phyloP scores from a whole-genome alignment of 2,797 vertebrate species.

The Microcaecilia unicolor region DNA sequence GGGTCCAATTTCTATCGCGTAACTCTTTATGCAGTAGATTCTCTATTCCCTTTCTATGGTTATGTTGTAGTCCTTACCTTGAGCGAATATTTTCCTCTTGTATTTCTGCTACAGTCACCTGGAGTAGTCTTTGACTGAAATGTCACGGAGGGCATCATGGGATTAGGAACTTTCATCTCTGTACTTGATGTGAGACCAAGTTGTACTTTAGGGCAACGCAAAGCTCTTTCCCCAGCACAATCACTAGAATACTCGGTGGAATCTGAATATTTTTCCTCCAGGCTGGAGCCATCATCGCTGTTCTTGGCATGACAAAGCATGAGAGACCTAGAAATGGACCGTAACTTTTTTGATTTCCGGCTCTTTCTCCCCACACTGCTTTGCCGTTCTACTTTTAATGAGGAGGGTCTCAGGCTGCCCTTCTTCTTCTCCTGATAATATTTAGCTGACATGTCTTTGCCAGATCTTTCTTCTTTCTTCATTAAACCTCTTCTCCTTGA shows the following conservation, averaged over 20 bases:
- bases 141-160: slow-evolving; percentile 22
- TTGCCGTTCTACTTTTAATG: slow-evolving; percentile 71
- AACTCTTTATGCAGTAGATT: too few species aligned
- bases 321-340: slow-evolving; percentile 72
- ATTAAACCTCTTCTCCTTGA: slow-evolving; percentile 32
- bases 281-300: slow-evolving; percentile 65
- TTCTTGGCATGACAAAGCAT: slow-evolving; percentile 75
- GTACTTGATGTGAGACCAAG: slow-evolving; percentile 21
- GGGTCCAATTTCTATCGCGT: too few species aligned
- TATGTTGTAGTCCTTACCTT: too few species aligned
- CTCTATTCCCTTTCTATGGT: too few species aligned
- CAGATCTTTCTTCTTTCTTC: slow-evolving; percentile 42
- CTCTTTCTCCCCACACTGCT: slow-evolving; percentile 30
- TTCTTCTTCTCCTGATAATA: slow-evolving; percentile 39
- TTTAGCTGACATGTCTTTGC: slow-evolving; percentile 56
- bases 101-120: slow-evolving; percentile 49
- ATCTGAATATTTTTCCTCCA: slow-evolving; percentile 57
- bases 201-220: slow-evolving; percentile 31
- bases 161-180: slow-evolving; percentile 21
- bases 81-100: slow-evolving; percentile 62
- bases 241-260: slow-evolving; percentile 33
- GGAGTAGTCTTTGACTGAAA: slow-evolving; percentile 21
- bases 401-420: slow-evolving; percentile 21
- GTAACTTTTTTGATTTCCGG: slow-evolving; percentile 66
- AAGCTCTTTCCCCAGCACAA: slow-evolving; percentile 27